These are phyloP conservation scores for Lota lota DNA, from an alignment of 2,113 vertebrate genomes.

Conservation along the genomic window DNA sequence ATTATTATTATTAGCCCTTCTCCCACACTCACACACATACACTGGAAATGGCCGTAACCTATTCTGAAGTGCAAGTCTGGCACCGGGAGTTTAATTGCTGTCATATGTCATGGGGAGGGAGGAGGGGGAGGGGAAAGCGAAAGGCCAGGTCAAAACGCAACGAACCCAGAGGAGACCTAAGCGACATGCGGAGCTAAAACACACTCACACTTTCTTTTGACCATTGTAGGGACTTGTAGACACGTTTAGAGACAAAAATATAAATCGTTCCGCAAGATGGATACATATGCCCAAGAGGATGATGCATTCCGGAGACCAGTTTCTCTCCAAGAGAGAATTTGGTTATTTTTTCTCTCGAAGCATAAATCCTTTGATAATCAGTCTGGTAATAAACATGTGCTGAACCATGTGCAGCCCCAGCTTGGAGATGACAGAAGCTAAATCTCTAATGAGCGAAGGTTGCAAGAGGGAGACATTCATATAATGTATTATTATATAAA, in stretches of 20 bases:
- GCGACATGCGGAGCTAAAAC: no score
- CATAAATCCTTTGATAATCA: conserved; percentile 61
- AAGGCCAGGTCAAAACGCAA: background rate
- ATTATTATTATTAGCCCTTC: conserved; percentile 6
- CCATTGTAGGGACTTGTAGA: no score
- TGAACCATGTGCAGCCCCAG: conserved; percentile 27
- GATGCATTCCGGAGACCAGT: conserved; percentile 32
- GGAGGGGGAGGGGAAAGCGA: background rate
- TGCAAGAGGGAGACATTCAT: background rate
- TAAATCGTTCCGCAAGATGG: conserved; percentile 50
- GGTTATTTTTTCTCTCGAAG: conserved; percentile 40
- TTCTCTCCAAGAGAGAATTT: conserved; percentile 9
- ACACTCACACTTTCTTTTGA: no score
- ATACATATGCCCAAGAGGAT: conserved; percentile 27
- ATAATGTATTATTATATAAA: no score
- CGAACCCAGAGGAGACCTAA: background rate
- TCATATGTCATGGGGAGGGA: no score
- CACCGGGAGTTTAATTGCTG: no score
- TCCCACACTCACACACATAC: conserved; percentile 5
- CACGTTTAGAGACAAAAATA: background rate
- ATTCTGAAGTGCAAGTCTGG: no score
- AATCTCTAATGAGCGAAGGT: no score
- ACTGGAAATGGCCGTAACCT: no score
- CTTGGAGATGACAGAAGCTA: no score
- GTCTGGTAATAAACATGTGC: conserved; percentile 27